Conservation (phyloP, 2,797 vertebrate genomes). For the Myotis daubentonii region DNA sequence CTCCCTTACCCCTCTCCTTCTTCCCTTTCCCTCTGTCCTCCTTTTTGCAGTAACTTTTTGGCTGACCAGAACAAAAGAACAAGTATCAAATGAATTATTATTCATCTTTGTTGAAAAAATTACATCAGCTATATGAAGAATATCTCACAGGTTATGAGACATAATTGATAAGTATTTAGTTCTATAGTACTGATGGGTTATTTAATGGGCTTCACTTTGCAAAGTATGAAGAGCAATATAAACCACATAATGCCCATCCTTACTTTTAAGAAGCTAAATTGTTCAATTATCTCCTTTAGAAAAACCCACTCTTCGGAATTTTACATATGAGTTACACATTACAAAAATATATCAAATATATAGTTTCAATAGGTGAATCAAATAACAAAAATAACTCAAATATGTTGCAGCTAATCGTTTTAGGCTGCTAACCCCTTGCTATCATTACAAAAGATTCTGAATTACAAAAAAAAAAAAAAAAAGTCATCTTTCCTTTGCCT, state of each 20-base stretch:
- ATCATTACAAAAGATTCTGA: not conserved
- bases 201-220: conserved; percentile 41
- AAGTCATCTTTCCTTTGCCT: not conserved
- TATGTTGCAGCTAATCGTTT: not conserved
- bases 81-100: not conserved
- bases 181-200: not conserved
- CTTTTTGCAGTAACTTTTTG: not conserved
- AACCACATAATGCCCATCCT: conserved; percentile 21
- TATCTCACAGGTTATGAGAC: not conserved
- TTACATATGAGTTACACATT: conserved; percentile 21
- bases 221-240: not conserved
- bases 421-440: not conserved
- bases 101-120: conserved; percentile 24
- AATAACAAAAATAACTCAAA: not conserved
- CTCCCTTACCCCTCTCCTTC: fast-evolving
- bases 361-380: not conserved
- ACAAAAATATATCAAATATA: not conserved
- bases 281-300: conserved; percentile 34
- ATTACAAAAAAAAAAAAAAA: not conserved
- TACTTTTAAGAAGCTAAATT: conserved; percentile 47
- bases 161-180: conserved; percentile 15
- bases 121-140: not conserved
- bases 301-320: not conserved
- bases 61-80: not conserved
- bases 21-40: not conserved